Percentiles rank a stretch among this genome's conserved stretches.
These are phyloP conservation scores for Trypoxylon attenuatum DNA, from an alignment of 2,888 invertebrate genomes.

Conservation along the genomic window DNA sequence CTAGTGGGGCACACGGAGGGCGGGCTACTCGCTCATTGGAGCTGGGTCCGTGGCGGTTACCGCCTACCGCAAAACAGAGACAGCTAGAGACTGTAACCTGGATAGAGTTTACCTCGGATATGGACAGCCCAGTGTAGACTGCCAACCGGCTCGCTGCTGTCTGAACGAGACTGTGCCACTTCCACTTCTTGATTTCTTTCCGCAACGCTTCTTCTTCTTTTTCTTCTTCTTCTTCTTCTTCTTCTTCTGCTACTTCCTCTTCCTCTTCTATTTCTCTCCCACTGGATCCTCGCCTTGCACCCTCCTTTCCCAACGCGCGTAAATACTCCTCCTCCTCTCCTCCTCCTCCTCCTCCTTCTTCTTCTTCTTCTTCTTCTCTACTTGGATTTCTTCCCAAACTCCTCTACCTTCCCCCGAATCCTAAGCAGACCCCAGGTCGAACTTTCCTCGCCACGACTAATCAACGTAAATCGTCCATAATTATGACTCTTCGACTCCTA, in stretches of 20 bases:
- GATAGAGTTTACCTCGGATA: conserved; percentile 60
- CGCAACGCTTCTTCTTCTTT: not conserved
- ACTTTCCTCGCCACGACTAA: not conserved
- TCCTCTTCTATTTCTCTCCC: not conserved
- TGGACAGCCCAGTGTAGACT: conserved; percentile 52
- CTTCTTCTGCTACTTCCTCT: too few relatives aligned
- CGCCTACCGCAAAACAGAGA: conserved; percentile 68
- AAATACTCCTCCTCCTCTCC: not conserved
- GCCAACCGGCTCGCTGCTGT: conserved; percentile 42
- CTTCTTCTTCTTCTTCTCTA: not conserved
- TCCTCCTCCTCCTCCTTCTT: not conserved
- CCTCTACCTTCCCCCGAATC: too few relatives aligned
- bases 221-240: not conserved
- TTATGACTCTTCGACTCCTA: too few relatives aligned
- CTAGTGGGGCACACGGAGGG: conserved; percentile 65
- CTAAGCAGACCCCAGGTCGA: too few relatives aligned
- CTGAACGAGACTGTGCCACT: conserved; percentile 30
- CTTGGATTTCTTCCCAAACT: not conserved
- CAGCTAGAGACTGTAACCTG: conserved; percentile 59
- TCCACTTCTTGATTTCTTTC: conserved; percentile 39
- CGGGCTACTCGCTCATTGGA: conserved; percentile 69
- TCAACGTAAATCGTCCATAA: too few relatives aligned
- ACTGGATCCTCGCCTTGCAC: not conserved
- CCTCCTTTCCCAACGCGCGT: not conserved
- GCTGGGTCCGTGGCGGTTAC: conserved; percentile 59